A percentile compares a stretch with the other conserved stretches of the same genome.
Conservation (phyloP, 2,888 invertebrate genomes). For the Matsumyia berberina region DNA sequence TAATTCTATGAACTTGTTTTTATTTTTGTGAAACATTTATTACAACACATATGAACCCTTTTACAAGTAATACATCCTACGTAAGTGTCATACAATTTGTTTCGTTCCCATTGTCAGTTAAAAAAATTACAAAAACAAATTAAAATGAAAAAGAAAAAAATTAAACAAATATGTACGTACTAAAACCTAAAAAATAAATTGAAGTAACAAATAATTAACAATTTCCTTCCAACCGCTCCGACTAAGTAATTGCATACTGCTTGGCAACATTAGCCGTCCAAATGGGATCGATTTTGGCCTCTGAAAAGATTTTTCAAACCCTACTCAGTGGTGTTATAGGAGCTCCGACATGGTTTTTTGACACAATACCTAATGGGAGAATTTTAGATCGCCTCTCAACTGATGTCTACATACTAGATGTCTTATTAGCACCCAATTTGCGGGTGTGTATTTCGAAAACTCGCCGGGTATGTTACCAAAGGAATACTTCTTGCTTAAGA, state of each 20-base stretch:
- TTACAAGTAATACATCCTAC: slow-evolving; percentile 1
- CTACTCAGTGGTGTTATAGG: slow-evolving; percentile 85
- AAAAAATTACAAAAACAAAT: not conserved
- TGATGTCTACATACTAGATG: slow-evolving; percentile 86
- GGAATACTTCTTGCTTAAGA: too few species aligned
- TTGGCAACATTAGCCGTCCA: slow-evolving; percentile 83
- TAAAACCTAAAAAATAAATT: not conserved
- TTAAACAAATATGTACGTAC: not conserved
- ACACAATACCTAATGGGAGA: slow-evolving; percentile 87
- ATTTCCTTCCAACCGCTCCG: not conserved
- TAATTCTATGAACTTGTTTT: too few species aligned
- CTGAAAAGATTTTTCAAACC: slow-evolving; percentile 84
- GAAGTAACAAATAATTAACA: not conserved
- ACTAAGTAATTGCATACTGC: slow-evolving; percentile 79
- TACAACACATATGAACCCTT: too few species aligned
- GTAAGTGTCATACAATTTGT: slow-evolving; percentile 1
- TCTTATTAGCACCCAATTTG: slow-evolving; percentile 83
- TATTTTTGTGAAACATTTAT: too few species aligned
- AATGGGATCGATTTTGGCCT: slow-evolving; percentile 85
- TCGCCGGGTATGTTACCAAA: slow-evolving; percentile 81
- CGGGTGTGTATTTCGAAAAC: slow-evolving; percentile 78
- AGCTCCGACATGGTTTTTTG: slow-evolving; percentile 87
- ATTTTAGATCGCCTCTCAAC: slow-evolving; percentile 87
- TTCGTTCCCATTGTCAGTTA: slow-evolving; percentile 17
- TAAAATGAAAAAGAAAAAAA: not conserved